These are phyloP conservation scores for Melanotaenia duboulayi DNA, from an alignment of 2,113 vertebrate species.

Conservation along the genomic window DNA sequence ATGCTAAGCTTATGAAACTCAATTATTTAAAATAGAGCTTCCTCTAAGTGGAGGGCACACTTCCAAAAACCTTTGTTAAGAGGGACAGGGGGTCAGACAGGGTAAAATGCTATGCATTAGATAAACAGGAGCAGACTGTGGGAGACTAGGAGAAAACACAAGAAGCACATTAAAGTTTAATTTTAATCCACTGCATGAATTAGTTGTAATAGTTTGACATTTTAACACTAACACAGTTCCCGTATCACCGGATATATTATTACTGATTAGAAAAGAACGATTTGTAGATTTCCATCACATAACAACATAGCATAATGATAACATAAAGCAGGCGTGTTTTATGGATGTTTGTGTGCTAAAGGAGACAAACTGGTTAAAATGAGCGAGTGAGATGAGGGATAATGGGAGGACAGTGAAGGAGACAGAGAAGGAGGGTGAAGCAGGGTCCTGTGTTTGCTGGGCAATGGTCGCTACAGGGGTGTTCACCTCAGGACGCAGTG, in stretches of 20 bases:
- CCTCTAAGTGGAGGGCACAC: conserved; percentile 64
- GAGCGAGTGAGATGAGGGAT: conserved; percentile 24
- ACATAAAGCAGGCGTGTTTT: no score
- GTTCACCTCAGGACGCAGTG: conserved; percentile 71
- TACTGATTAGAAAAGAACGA: not conserved
- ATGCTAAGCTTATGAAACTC: conserved; percentile 69
- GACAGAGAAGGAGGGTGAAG: conserved; percentile 36
- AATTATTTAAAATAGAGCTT: conserved; percentile 59
- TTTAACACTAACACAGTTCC: not conserved
- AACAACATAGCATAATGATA: no score
- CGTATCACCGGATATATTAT: not conserved
- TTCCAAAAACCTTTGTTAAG: conserved; percentile 66
- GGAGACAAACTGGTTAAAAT: not conserved
- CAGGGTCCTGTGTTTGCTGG: conserved; percentile 25
- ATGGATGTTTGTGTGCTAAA: not conserved
- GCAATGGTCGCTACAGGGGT: conserved; percentile 41
- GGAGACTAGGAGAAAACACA: not conserved
- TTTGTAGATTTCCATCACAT: no score
- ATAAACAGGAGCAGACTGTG: conserved; percentile 27
- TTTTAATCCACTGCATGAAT: conserved; percentile 1
- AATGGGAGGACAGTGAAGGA: conserved; percentile 16
- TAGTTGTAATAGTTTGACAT: not conserved
- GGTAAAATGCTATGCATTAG: conserved; percentile 65
- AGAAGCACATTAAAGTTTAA: not conserved
- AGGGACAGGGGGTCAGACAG: conserved; percentile 36